phyloP scores from a whole-genome alignment of 2,888 invertebrate species.

The Sisyra terminalis region DNA sequence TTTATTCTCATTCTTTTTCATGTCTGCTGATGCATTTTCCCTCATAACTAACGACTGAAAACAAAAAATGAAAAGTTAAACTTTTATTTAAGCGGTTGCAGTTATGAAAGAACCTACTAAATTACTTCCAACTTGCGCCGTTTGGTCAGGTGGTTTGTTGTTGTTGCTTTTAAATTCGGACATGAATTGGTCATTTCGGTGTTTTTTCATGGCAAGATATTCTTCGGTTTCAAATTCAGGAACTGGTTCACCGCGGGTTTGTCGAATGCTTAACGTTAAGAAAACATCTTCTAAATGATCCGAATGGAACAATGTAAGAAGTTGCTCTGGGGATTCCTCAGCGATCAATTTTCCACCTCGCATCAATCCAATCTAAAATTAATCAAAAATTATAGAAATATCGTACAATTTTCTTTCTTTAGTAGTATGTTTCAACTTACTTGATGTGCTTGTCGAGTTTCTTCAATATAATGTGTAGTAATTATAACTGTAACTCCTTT shows the following conservation, averaged over 20 bases:
- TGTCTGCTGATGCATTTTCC: slow-evolving; percentile 7
- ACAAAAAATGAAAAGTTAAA: slow-evolving; percentile 4
- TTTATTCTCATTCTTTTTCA: slow-evolving; percentile 12
- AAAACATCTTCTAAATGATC: slow-evolving; percentile 77
- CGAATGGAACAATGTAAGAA: slow-evolving; percentile 52
- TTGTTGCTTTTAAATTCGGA: too few relatives aligned
- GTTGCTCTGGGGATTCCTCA: slow-evolving; percentile 61
- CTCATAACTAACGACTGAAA: slow-evolving; percentile 7
- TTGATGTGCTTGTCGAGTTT: slow-evolving; percentile 65
- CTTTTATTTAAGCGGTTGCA: too few relatives aligned
- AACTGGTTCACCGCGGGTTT: slow-evolving; percentile 25
- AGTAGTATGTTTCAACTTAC: slow-evolving; percentile 30
- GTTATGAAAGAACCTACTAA: too few relatives aligned
- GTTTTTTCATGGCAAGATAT: slow-evolving; percentile 2
- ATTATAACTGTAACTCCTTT: slow-evolving; percentile 69
- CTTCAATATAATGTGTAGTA: slow-evolving; percentile 91
- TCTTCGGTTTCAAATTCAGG: slow-evolving; percentile 6
- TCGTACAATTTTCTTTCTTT: not conserved
- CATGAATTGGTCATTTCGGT: not conserved
- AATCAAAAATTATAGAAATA: not conserved
- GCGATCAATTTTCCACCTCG: slow-evolving; percentile 71
- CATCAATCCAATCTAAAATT: slow-evolving; percentile 69
- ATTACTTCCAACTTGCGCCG: too few relatives aligned
- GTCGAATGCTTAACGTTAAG: slow-evolving; percentile 54
- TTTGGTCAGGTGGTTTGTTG: too few relatives aligned